Evolutionary conservation across 2,797 vertebrate genomes (phyloP), one percentile per base, ranked within the genome.

Genomic region (Adelosebastes latens): DNA sequence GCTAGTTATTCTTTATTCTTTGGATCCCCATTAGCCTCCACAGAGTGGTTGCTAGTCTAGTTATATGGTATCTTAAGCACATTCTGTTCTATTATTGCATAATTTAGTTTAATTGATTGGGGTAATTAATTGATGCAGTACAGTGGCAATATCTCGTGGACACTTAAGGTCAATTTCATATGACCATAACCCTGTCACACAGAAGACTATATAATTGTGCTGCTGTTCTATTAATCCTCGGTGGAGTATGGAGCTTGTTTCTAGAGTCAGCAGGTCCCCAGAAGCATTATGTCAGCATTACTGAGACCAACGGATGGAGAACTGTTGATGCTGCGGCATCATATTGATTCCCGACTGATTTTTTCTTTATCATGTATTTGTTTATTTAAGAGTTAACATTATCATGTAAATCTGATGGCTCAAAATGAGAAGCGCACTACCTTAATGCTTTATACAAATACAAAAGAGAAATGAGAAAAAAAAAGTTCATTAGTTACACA

Each of bases 101-200:
- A 59, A 86, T 83, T 88, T 77, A 72, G 53, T 84, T 80, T 59
- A 84, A 87, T 83, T 91, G 85, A 90, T 92, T 86, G 55, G 59
- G 58, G 66, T 90, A 86, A 90, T 94, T 87, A 83, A 89, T 90
- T 82, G 76, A 85, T 86, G 62, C 80, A 83, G 66, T 76, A 74
- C 72, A 69, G 74, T 34, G 14, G 84, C 72, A 73, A 64, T 87
- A 83, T 90, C 74, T 79, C 9, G 27, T 70, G 78, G 75, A 86
- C 81, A 82, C 67, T 68, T 87, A 73, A 72, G 88, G 87, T 91
- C 76, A 86, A 60, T 89, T 88, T 87, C n/a, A 12, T 56, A 74
- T 85, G 81, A 87, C 80, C 66, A 64, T 91, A 89, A 90, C 82
- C 82, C 82, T 83, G 80, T 90, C 89, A 82, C 78, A 83, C 13